Conservation (phyloP, 2,797 vertebrate species). For the Hydrocynus forskahlii region DNA sequence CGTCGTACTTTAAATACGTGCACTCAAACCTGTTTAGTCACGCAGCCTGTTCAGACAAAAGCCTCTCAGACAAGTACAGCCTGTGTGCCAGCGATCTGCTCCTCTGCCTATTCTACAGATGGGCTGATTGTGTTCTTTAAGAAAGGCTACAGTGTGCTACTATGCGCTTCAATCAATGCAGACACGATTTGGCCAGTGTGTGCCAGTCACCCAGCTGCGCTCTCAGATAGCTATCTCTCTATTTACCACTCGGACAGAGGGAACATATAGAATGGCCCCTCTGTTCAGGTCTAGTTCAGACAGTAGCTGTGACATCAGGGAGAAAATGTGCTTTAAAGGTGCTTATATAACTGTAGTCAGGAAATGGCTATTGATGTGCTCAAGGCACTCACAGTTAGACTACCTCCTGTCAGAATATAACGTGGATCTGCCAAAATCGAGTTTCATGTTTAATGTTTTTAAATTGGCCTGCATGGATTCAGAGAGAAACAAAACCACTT, state of each 20-base stretch:
- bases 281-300: constrained; percentile 48
- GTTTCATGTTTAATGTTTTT: neutral
- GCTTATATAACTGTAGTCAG: constrained; percentile 35
- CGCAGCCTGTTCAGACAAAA: constrained; percentile 41
- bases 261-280: constrained; percentile 40
- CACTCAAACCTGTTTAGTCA: constrained; percentile 50
- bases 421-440: neutral
- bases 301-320: constrained; percentile 27
- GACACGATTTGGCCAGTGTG: constrained; percentile 51
- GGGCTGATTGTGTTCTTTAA: constrained; percentile 50
- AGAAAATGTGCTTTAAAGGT: constrained; percentile 46
- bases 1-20: constrained; percentile 49
- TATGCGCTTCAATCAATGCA: constrained; percentile 44
- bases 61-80: constrained; percentile 38
- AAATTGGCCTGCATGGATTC: neutral
- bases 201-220: constrained; percentile 53
- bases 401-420: neutral
- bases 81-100: constrained; percentile 45
- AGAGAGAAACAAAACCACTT: neutral
- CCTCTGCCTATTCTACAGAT: constrained; percentile 56
- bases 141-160: constrained; percentile 53
- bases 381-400: neutral
- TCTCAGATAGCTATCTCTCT: constrained; percentile 49
- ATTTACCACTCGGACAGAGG: constrained; percentile 32
- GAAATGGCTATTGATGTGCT: constrained; percentile 19